Base-by-base conservation (phyloP, 2,888 invertebrate species). In the Neria commutata region DNA sequence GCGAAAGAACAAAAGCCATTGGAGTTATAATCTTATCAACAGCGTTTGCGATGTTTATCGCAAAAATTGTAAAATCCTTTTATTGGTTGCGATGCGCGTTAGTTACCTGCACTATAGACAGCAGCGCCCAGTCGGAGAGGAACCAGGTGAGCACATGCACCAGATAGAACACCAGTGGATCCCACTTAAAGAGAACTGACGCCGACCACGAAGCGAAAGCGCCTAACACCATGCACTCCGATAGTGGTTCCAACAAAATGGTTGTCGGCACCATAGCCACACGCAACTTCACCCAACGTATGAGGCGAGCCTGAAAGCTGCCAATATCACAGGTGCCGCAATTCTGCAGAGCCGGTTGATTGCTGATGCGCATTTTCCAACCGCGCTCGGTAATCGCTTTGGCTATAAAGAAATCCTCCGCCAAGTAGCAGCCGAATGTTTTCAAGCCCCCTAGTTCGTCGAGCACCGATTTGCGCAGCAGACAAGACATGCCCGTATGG, bases 371-470 rank as follows among this genome's bases (percentile, higher is more conserved):
- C 81, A 94, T 91, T 72, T 89, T 88, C 93, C 95, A 99, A 5
- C 97, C 96, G 37, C 91, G 87, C 71, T 93, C 91, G 37, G 89
- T 88, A 68, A 98, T 87, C 54, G 90, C 89, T 82, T 95, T 92
- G 55, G 97, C 96, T 78, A 99, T 91, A 81, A 99, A 99, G 84
- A 93, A 99, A 82, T 99, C 99, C 83, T 99, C 99, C 1, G 99
- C 99, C 50, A 99, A 84, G 81, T 96, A 99, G 69, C 93, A 91
- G 3, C 92, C 94, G 80, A 99, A 98, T 3, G 90, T 87, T 68
- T 91, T 88, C 59, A 99, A 84, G 0, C 98, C 99, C 2, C 98
- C 99, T 54, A 90, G 88, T 78, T 94, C 92, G 75, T 98, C 96
- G 52, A 99, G 84, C 14, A 95, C 90, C 21, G 89, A 86, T 74